phyloP scores from a whole-genome alignment of 2,888 invertebrate species.

The Mythimna loreyi region DNA sequence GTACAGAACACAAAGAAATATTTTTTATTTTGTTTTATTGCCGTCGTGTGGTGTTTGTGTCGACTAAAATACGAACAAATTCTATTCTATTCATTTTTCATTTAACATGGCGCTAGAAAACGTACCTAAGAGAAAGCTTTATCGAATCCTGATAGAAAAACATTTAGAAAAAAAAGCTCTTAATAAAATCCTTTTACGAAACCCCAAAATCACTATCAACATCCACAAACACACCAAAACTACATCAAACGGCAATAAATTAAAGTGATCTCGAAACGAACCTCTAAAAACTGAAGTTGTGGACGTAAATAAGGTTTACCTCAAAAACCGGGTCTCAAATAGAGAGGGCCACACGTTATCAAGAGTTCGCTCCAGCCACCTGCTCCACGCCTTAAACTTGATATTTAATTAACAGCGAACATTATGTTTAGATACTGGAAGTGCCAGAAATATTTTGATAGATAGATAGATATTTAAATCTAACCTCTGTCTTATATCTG shows the following conservation, averaged over 20 bases:
- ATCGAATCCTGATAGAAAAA: background rate
- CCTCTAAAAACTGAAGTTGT: slow-evolving; percentile 61
- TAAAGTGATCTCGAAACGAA: slow-evolving; percentile 50
- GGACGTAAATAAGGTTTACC: slow-evolving; percentile 83
- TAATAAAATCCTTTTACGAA: background rate
- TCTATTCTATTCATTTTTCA: no score
- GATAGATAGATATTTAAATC: no score
- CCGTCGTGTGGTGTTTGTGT: no score
- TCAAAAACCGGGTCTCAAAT: slow-evolving; percentile 80
- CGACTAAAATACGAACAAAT: no score
- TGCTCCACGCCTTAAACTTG: slow-evolving; percentile 81
- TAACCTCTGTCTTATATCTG: no score
- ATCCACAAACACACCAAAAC: slow-evolving; percentile 21
- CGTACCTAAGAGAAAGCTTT: background rate
- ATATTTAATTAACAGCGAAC: slow-evolving; percentile 83
- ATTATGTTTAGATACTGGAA: slow-evolving; percentile 67
- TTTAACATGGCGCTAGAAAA: background rate
- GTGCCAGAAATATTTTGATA: slow-evolving; percentile 43
- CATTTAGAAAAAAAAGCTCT: background rate
- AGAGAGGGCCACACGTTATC: slow-evolving; percentile 82
- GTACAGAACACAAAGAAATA: no score
- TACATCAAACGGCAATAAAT: slow-evolving; percentile 49
- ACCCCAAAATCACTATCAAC: background rate
- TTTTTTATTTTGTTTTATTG: no score
- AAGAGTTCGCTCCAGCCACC: slow-evolving; percentile 76